Percentiles rank a stretch among this genome's conserved stretches.
Evolutionary conservation across 2,888 invertebrate species (phyloP).

Genomic region (Scaptomyza tumidula): DNA sequence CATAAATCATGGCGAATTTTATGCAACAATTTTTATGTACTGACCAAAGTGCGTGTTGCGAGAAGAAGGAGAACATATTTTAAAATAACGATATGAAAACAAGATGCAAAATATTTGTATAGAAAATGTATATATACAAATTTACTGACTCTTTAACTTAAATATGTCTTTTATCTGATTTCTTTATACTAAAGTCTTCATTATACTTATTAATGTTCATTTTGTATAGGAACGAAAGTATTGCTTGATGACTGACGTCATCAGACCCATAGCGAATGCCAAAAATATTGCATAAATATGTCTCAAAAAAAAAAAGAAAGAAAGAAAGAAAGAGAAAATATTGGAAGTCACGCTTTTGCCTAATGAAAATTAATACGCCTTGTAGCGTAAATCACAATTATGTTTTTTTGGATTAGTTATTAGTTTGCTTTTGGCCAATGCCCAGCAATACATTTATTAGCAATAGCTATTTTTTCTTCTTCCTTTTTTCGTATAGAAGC

Average conservation of each 20-base stretch:
- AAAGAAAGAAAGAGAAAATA: background rate
- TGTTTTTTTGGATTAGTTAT: conserved; percentile 47
- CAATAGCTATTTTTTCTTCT: conserved; percentile 15
- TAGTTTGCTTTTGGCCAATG: conserved; percentile 51
- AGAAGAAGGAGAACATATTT: background rate
- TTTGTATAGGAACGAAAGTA: too few relatives aligned
- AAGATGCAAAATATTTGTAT: background rate
- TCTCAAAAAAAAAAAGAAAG: background rate
- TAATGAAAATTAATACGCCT: conserved; percentile 45
- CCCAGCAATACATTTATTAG: conserved; percentile 48
- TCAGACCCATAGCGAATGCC: conserved; percentile 3
- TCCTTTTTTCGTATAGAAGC: background rate
- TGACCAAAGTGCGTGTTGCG: conserved; percentile 18
- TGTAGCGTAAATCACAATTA: conserved; percentile 67
- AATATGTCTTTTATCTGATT: background rate
- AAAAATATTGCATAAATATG: conserved; percentile 14
- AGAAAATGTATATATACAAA: background rate
- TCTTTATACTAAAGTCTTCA: background rate
- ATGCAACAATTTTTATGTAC: conserved; percentile 26
- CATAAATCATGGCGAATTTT: conserved; percentile 60
- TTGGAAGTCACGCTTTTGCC: conserved; percentile 39
- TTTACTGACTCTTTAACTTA: too few relatives aligned
- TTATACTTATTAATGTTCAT: background rate
- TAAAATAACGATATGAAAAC: background rate
- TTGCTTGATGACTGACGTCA: conserved; percentile 13